Evolutionary conservation across 1,140 invertebrate species (phyloP), one percentile per base, ranked within the genome.

Genomic region (Colletes latitarsis): DNA sequence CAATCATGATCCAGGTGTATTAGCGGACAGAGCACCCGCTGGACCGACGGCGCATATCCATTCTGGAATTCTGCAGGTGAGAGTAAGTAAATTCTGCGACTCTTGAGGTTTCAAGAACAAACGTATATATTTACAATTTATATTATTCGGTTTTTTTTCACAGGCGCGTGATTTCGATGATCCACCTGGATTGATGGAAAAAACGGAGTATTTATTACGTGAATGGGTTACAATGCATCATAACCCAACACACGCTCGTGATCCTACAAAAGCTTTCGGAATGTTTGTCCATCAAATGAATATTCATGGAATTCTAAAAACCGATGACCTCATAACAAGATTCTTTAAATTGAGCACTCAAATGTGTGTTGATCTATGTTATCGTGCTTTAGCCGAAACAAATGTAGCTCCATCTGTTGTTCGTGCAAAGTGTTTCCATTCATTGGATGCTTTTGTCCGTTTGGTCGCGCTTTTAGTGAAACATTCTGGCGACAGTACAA

Each of bases 331-430:
- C 78, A 99, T 99, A 71, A 98, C 98, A 0, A 93, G 98, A 80
- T 99, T 99, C 94, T 99, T 99, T 94, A 96, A 99, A 43, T 95
- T 99, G 21, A 98, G 98, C 68, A 99, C 98, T 0, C 98, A 99
- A 91, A 97, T 99, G 94, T 99, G 99, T 92, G 97, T 99, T 0
- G 98, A 99, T 89, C 95, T 98, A 64, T 98, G 98, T 68, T 99
- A 99, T 92, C 95, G 98, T 77, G 94, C 96, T 6, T 91, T 97
- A 15, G 90, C 94, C 19, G 95, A 96, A 83, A 88, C 91, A 5
- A 94, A 94, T 75, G 90, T 96, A n/a, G 94, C 94, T 52, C 94
- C 94, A 55, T 92, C 95, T 2, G 94, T 97, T 72, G 94, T 96
- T 15, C 95, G 98, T 79, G 96, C 97, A 46, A 99, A 99, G 92